Evolutionary conservation across 2,888 invertebrate species (phyloP), one percentile per base, ranked within the genome.

Genomic region (Dorcus parallelipipedus): DNA sequence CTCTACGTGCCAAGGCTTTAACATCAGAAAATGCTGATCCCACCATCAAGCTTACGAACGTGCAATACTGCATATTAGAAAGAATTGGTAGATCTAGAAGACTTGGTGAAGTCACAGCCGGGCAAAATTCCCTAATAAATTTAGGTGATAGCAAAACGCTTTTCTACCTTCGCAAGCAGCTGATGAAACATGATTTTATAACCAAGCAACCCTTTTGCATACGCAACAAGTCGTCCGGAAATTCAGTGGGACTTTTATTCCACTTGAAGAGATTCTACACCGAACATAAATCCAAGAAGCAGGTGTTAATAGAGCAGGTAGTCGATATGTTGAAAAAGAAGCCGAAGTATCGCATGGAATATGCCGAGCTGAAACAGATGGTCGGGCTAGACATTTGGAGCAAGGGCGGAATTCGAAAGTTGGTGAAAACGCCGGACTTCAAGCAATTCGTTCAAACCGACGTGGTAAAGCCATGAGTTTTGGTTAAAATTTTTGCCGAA

Each of bases 61-160:
- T 81, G n/a, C 85, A 86, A 59, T 93, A 88, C 71, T 86, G 88
- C 67, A 78, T 91, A 39, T 76, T 91, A 58, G 93, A 93, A 76
- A 78, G 86, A 67, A 86, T 93, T 39, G 93, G 89, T 1, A 82
- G 91, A 60, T 78, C 88, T 0, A 81, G 91, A 40, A 81, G 81
- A 63, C 82, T 83, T 64, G 91, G 93, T 0, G 88, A 89, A 77
- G 78, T 86, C 4, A 88, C 89, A 0, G 82, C 85, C 54, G 88
- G 88, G 8, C 83, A 82, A 59, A 78, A 80, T 59, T 86, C 88
- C 7, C 70, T 89, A 7, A 67, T 77, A 8, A 76, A 79, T 47
- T 80, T 80, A 49, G 83, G 84, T 65, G 86, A 88, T 73, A 73
- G 85, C 0, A 88, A 88, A 69, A 79, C 84, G 1, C 68, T 86